These are phyloP conservation scores for Gymnocephalus cernua DNA, from an alignment of 2,113 vertebrate species.

Conservation along the genomic window DNA sequence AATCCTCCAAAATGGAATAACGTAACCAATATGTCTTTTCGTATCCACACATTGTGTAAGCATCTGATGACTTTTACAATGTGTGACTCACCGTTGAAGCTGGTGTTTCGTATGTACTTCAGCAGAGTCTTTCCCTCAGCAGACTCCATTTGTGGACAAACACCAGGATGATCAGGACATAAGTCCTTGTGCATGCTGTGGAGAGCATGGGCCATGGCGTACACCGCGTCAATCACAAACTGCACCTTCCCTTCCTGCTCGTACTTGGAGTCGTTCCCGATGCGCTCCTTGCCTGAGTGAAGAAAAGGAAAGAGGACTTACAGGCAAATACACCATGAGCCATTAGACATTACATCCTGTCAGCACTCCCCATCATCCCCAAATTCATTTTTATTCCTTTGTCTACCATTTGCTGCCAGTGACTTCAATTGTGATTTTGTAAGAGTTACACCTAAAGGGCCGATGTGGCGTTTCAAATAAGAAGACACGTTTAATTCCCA, in stretches of 20 bases:
- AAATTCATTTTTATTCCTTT: constrained; percentile 24
- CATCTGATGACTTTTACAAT: background rate
- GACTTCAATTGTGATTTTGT: constrained; percentile 37
- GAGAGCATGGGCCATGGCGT: constrained; percentile 83
- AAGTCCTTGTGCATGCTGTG: constrained; percentile 83
- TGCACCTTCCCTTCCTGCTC: constrained; percentile 85
- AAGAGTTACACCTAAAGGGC: constrained; percentile 49
- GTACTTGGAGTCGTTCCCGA: constrained; percentile 81
- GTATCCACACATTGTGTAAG: background rate
- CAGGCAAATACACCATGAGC: constrained; percentile 36
- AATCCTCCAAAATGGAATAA: constrained; percentile 13
- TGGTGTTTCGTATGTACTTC: constrained; percentile 80
- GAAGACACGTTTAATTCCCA: constrained; percentile 54
- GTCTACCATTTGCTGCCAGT: constrained; percentile 39
- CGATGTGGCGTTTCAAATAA: constrained; percentile 45
- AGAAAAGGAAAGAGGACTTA: constrained; percentile 13
- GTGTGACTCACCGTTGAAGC: constrained; percentile 81
- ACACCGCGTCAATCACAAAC: constrained; percentile 83
- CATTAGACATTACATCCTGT: constrained; percentile 43
- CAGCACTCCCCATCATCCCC: constrained; percentile 25
- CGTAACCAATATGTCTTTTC: background rate
- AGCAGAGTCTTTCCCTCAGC: constrained; percentile 81
- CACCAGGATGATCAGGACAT: constrained; percentile 77
- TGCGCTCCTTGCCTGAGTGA: constrained; percentile 81
- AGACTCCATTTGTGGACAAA: constrained; percentile 81